Base-by-base conservation (phyloP, 1,140 invertebrate genomes). In the Ceratina japonica region DNA sequence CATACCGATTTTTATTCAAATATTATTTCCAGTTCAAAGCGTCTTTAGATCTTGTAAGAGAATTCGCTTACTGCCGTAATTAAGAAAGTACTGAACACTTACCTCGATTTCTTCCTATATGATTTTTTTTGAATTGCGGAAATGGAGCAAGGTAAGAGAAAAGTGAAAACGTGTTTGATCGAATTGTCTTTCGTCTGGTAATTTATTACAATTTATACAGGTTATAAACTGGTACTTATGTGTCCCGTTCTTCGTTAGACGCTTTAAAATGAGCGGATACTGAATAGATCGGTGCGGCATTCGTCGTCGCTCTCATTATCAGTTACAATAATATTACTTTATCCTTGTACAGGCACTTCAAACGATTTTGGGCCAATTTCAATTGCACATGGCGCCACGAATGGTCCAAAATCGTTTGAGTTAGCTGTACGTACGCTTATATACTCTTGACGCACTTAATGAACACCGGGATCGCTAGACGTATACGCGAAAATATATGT, bases 171-270 rank as follows among this genome's bases (percentile, higher is more conserved):
- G 4, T 15, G 1, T 1, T 1, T n/a, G 5, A n/a, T 59, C 65
- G 52, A 59, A 49, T 72, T 63, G 27, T 86, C 80, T 51, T 81
- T 83, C 73, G 54, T 78, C 83, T 75, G 79, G 82, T 86, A 84
- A 79, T 87, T 86, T 87, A 86, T 86, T 86, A 84, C 79, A 86
- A 86, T 86, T 87, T 87, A 81, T 84, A 87, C 82, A 84, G 81
- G 84, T 87, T 87, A 87, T 75, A 86, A 86, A 87, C 76, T 79
- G 69, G 66, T 87, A 80, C 61, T 76, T 87, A 86, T 86, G 75
- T 78, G 76, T 78, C 79, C 80, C 81, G 71, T 86, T 81, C 77
- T 51, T 74, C 52, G 81, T 83, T 77, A 77, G 81, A 80, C 85
- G 77, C 80, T 80, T 68, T 80, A 83, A 83, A 86, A 83, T 80